A percentile compares a stretch with the other conserved stretches of the same genome.
Evolutionary conservation across 2,888 invertebrate genomes (phyloP).

Genomic region (Melipona beecheii): DNA sequence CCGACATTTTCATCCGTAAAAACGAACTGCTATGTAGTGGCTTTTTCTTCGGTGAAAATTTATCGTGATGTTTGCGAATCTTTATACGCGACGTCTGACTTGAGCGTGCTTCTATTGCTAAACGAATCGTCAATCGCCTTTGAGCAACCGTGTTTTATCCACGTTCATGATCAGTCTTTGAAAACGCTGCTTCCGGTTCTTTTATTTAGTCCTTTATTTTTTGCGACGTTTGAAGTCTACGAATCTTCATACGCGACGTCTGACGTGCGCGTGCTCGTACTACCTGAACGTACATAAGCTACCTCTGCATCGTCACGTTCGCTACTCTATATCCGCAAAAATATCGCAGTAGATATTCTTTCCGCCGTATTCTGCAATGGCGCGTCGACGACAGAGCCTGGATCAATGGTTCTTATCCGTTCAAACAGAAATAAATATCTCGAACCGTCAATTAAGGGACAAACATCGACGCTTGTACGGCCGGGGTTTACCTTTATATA

Average conservation of each 20-base stretch:
- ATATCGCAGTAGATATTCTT: neutral
- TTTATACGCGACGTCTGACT: too few species aligned
- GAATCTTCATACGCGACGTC: neutral
- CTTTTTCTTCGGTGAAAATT: too few species aligned
- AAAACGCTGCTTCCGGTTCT: too few species aligned
- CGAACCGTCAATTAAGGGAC: slow-evolving; percentile 5
- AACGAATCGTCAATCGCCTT: too few species aligned
- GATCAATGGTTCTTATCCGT: too few species aligned
- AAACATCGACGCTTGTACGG: slow-evolving; percentile 30
- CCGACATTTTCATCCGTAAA: too few species aligned
- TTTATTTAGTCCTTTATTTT: neutral
- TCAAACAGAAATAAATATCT: neutral
- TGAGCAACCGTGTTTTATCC: too few species aligned
- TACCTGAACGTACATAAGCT: neutral
- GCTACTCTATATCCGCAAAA: neutral
- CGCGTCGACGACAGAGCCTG: neutral
- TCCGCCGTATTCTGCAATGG: neutral
- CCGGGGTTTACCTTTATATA: slow-evolving; percentile 57
- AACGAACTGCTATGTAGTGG: too few species aligned
- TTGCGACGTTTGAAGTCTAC: too few species aligned
- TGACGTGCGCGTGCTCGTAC: neutral
- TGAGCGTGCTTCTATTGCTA: too few species aligned
- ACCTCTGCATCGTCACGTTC: neutral
- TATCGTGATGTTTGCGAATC: too few species aligned
- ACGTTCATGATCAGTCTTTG: too few species aligned